A percentile compares a stretch with the other conserved stretches of the same genome.
These are phyloP conservation scores for Grantiella picta DNA, from an alignment of 2,113 vertebrate species.

Conservation along the genomic window DNA sequence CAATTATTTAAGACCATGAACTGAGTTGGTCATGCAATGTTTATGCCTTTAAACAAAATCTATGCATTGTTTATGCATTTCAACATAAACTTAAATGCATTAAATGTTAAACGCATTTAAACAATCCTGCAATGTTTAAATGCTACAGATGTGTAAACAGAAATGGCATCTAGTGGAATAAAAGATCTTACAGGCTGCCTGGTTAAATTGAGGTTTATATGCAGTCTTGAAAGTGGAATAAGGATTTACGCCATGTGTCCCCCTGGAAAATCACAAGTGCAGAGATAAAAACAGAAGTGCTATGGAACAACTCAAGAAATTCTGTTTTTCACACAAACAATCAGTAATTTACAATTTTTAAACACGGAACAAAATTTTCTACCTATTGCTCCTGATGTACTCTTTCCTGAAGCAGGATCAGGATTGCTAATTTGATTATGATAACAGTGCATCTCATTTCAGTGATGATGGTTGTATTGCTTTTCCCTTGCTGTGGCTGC, in stretches of 20 bases:
- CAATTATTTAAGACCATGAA: background rate
- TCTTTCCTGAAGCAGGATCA: background rate
- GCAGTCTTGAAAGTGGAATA: background rate
- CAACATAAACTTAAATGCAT: conserved; percentile 7
- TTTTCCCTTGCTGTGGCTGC: background rate
- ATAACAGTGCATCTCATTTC: background rate
- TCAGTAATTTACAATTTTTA: background rate
- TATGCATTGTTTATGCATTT: background rate
- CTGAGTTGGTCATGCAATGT: background rate
- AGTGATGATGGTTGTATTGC: background rate
- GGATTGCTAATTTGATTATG: background rate
- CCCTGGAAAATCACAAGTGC: background rate
- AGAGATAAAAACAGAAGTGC: background rate
- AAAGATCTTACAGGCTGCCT: background rate
- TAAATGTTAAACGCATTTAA: conserved; percentile 14
- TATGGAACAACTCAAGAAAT: background rate
- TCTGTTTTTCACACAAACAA: background rate
- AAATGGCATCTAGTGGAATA: background rate
- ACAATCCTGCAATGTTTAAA: background rate
- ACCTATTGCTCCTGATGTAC: background rate
- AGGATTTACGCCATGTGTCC: background rate
- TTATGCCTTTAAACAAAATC: background rate
- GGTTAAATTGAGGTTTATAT: background rate
- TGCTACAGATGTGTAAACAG: background rate
- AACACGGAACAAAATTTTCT: background rate